Base-by-base conservation (phyloP, 2,113 vertebrate species). In the Caranx melampygus region DNA sequence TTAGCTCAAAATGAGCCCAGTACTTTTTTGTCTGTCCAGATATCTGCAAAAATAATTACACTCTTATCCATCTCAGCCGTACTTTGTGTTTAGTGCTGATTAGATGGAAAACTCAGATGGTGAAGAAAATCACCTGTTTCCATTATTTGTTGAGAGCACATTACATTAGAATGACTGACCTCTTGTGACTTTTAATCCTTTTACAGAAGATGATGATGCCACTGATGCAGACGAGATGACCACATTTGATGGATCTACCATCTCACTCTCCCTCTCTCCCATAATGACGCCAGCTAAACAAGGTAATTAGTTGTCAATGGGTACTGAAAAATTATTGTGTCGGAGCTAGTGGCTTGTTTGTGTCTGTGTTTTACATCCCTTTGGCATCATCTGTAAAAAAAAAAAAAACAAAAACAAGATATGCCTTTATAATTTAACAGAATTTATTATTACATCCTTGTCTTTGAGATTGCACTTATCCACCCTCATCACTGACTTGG, bases 191-290 rank as follows among this genome's bases (percentile, higher is more conserved):
- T 71, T 68, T 1, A 95, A 94, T 95, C 91, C 81, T 94, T 91
- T 94, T 91, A 88, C 95, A 99, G 97, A 98, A 92, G 96, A 96
- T 71, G 97, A 98, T 21, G 94, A 95, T 55, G 87, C 89, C 60
- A 95, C 94, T 4, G 94, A 95, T 59, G 91, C 91, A 84, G 97
- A 98, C 75, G 97, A 98, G 87, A 95, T 98, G 93, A 95, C 97
- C 83, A 97, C 97, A 89, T 97, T 97, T 93, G 97, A 98, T 35
- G 96, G 95, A 91, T 97, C 97, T 72, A 97, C 97, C 78, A 94
- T 97, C 92, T 98, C 96, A 88, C 95, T 97, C 90, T 96, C 97
- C 85, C 95, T 97, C 34, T 98, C 97, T 87, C 97, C 96, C 81
- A 93, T 97, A 88, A 96, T 95, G 95, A 94, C 95, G 81, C 95